phyloP scores from a whole-genome alignment of 2,113 vertebrate genomes.

The Ameiurus melas region DNA sequence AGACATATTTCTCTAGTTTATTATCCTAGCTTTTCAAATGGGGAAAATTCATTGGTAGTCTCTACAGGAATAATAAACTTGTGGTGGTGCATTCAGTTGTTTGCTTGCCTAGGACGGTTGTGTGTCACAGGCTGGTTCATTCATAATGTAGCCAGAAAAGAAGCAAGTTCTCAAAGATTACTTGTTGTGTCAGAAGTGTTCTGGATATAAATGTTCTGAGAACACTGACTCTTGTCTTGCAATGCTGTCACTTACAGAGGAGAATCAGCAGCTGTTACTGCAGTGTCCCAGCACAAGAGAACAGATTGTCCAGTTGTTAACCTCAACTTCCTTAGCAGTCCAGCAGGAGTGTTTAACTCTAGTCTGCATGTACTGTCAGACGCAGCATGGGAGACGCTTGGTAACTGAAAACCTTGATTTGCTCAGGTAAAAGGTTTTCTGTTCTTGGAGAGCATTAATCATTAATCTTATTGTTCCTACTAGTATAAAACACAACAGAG shows the following conservation, averaged over 20 bases:
- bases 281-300: constrained; percentile 53
- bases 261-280: constrained; percentile 82
- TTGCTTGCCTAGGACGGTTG: neutral
- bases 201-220: neutral
- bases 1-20: neutral
- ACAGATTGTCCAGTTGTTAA: constrained; percentile 71
- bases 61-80: neutral
- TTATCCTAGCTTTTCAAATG: neutral
- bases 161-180: neutral
- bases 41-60: neutral
- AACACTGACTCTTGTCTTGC: neutral
- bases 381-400: constrained; percentile 66
- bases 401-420: constrained; percentile 73
- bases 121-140: neutral
- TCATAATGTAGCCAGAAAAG: constrained; percentile 1
- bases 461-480: neutral
- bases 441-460: neutral
- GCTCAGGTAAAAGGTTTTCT: constrained; percentile 66
- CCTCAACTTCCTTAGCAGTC: constrained; percentile 59
- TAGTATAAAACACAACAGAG: neutral
- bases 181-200: neutral
- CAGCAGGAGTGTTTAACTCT: constrained; percentile 74
- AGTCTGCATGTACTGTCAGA: constrained; percentile 70
- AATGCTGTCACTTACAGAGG: constrained; percentile 70
- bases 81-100: neutral